Evolutionary conservation across 2,888 invertebrate species (phyloP), one percentile per base, ranked within the genome.

Genomic region (Rhaphigaster nebulosa): DNA sequence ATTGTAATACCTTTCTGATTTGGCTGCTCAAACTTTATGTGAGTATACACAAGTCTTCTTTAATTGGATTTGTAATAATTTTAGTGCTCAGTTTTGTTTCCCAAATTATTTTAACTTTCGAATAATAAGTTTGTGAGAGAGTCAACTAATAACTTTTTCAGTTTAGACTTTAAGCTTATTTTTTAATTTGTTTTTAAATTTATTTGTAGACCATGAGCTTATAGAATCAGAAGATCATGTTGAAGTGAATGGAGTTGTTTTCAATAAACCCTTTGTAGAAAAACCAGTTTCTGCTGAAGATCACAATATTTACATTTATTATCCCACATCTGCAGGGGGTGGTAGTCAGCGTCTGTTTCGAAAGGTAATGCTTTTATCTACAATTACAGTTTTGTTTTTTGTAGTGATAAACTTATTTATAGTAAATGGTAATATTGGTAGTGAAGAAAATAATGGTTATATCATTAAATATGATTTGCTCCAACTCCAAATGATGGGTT

Each of bases 251-350:
- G 98, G 98, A 13, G 96, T 97, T 52, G 96, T 96, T 41, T 99
- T 99, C 93, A 98, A 98, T 93, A 99, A 99, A 93, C 99, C 99
- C 0, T 99, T 99, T 94, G 99, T 99, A 38, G 99, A 99, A 94
- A 99, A 99, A 94, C 99, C 99, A 0, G 98, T 99, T 15, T 98
- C 98, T 41, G 99, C 99, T 0, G 99, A 99, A 94, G 99, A 99
- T 94, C 99, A 99, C 94, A 99, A 99, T 94, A 99, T 99, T 93
- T 99, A 99, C 94, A 99, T 99, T 93, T 99, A 99, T 94, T 99
- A 99, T 94, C 99, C 99, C 0, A 98, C 98, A 26, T 98, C 98
- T 2, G 99, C 99, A 5, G 99, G 98, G 50, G 99, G 99, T 12
- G 99, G 99, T 29, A 98, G 98, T 93, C 99, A 99, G 94, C 95